A percentile compares a stretch with the other conserved stretches of the same genome.
Conservation (phyloP, 1,140 invertebrate genomes). For the Phthorimaea operculella region DNA sequence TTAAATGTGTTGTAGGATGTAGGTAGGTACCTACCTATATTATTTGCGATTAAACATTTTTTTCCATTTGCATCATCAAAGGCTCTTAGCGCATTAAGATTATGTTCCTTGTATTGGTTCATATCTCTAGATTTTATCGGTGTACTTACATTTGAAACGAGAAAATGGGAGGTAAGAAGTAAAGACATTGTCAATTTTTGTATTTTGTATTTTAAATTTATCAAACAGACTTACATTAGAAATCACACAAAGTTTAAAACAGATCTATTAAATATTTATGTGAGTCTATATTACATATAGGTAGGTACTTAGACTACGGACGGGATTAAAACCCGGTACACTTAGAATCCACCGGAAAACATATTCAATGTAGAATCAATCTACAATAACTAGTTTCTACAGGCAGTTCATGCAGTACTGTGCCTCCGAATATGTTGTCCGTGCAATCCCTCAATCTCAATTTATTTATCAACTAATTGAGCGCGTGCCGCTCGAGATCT, state of each 20-base stretch:
- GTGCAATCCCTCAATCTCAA: constrained; percentile 44
- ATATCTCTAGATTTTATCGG: too few relatives aligned
- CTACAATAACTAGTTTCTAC: neutral
- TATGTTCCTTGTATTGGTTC: too few relatives aligned
- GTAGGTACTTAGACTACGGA: constrained; percentile 68
- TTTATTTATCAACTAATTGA: constrained; percentile 56
- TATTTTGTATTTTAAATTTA: constrained; percentile 64
- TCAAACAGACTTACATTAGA: constrained; percentile 67
- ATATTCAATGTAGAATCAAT: constrained; percentile 35
- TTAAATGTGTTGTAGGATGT: too few relatives aligned
- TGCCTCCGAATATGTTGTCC: constrained; percentile 44
- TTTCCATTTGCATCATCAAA: too few relatives aligned
- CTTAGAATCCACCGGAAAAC: constrained; percentile 52
- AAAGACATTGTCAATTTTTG: constrained; percentile 25
- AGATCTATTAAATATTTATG: constrained; percentile 69
- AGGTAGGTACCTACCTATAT: too few relatives aligned
- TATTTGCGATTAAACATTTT: too few relatives aligned
- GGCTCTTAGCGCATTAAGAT: too few relatives aligned
- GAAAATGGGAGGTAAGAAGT: neutral
- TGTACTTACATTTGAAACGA: too few relatives aligned
- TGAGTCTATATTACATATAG: constrained; percentile 68
- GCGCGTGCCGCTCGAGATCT: constrained; percentile 55
- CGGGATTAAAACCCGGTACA: constrained; percentile 68
- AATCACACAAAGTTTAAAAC: constrained; percentile 68
- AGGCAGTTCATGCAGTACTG: neutral